Conservation (phyloP, 64 coral and sea anemone species). For the Acropora tenuis region DNA sequence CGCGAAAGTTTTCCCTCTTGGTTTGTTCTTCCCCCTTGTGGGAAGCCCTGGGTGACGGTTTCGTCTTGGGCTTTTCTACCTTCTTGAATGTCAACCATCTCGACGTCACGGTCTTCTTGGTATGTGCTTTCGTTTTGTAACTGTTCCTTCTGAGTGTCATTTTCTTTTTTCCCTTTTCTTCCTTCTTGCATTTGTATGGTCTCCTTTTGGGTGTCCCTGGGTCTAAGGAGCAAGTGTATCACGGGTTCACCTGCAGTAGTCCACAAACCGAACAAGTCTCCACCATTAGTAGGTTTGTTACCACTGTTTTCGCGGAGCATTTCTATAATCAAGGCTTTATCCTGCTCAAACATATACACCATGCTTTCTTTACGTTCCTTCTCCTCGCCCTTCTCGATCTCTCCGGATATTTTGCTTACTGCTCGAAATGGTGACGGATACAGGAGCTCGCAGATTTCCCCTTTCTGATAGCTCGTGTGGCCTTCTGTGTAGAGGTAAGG, state of each 20-base stretch:
- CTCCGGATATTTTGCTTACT: not conserved
- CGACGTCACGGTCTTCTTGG: no score
- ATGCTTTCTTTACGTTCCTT: not conserved
- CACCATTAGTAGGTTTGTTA: not conserved
- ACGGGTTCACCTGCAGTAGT: constrained; percentile 66
- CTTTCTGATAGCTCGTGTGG: not conserved
- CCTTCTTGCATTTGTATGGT: no score
- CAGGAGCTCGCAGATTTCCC: not conserved
- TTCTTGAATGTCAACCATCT: no score
- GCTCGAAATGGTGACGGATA: constrained; percentile 5
- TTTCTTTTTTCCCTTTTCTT: no score
- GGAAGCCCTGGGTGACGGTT: no score
- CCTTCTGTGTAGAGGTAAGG: constrained; percentile 61
- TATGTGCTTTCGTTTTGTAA: no score
- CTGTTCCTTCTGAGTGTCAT: no score
- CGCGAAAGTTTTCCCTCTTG: not conserved
- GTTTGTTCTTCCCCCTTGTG: not conserved
- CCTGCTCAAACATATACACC: constrained; percentile 17
- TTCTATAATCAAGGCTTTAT: not conserved
- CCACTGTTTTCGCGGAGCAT: not conserved
- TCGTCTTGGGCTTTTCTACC: no score
- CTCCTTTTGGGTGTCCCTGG: not conserved
- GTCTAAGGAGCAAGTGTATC: constrained; percentile 30
- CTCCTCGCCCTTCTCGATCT: not conserved
- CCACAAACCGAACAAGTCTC: constrained; percentile 72